phyloP scores from a whole-genome alignment of 2,113 vertebrate genomes.

The Microcebus griseorufus region DNA sequence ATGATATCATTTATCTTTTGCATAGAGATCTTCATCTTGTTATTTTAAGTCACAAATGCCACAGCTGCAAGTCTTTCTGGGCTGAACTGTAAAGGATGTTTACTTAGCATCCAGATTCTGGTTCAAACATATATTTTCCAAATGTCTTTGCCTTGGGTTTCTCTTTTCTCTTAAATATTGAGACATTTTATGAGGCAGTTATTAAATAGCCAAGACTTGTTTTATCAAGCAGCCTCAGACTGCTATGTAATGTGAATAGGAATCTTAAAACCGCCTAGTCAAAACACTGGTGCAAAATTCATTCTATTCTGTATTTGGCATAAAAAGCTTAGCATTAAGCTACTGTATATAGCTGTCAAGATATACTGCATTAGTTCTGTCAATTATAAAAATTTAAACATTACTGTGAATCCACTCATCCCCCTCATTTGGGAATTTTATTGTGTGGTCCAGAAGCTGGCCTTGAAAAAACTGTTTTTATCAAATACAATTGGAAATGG shows the following conservation, averaged over 20 bases:
- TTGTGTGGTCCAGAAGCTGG: conserved; percentile 38
- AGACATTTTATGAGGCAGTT: conserved; percentile 67
- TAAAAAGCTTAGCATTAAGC: conserved; percentile 76
- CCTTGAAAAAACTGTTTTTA: neutral
- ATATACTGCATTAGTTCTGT: conserved; percentile 64
- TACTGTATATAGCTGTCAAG: conserved; percentile 72
- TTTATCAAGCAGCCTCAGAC: conserved; percentile 80
- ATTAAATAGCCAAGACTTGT: conserved; percentile 71
- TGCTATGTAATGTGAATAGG: conserved; percentile 70
- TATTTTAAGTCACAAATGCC: conserved; percentile 51
- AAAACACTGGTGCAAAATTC: conserved; percentile 77
- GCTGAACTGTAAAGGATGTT: conserved; percentile 68
- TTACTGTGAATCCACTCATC: conserved; percentile 59
- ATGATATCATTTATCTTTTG: conserved; percentile 64
- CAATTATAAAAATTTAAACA: conserved; percentile 73
- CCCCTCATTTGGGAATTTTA: conserved; percentile 68
- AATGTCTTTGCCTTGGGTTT: conserved; percentile 67
- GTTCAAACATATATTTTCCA: conserved; percentile 54
- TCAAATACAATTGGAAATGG: conserved; percentile 27
- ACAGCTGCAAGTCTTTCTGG: conserved; percentile 61
- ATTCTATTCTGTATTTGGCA: conserved; percentile 73
- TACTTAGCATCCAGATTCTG: conserved; percentile 70
- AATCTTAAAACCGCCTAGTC: conserved; percentile 76
- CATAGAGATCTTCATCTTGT: conserved; percentile 62
- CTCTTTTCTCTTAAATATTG: conserved; percentile 69